phyloP scores from a whole-genome alignment of 2,888 invertebrate species.

The Drosophila mayaguana region DNA sequence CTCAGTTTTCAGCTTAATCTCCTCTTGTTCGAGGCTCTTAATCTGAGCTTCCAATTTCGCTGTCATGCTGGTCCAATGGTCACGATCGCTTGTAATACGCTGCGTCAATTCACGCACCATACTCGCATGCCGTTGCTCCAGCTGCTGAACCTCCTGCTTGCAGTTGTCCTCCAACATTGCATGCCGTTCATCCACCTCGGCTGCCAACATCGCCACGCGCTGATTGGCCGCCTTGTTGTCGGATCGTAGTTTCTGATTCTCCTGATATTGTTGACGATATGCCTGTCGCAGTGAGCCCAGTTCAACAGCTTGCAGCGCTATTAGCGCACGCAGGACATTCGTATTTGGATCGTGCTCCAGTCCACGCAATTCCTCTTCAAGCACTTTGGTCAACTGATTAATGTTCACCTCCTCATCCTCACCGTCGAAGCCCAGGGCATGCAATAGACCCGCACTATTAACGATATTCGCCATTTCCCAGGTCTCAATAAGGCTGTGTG shows the following conservation, averaged over 20 bases:
- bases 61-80: slow-evolving; percentile 88
- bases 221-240: slow-evolving; percentile 94
- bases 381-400: slow-evolving; percentile 88
- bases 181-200: slow-evolving; percentile 96
- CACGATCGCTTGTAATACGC: slow-evolving; percentile 91
- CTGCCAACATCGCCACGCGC: slow-evolving; percentile 92
- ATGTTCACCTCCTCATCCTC: slow-evolving; percentile 86
- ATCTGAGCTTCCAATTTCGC: slow-evolving; percentile 88
- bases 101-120: slow-evolving; percentile 89
- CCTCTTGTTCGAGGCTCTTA: slow-evolving; percentile 88
- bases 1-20: slow-evolving; percentile 88
- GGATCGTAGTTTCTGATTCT: slow-evolving; percentile 92
- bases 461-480: slow-evolving; percentile 90
- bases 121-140: slow-evolving; percentile 92
- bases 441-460: slow-evolving; percentile 88
- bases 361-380: slow-evolving; percentile 89
- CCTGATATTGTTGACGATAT: slow-evolving; percentile 89
- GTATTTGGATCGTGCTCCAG: slow-evolving; percentile 84
- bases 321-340: slow-evolving; percentile 86
- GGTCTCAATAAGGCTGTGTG: slow-evolving; percentile 88
- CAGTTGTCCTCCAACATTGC: slow-evolving; percentile 92
- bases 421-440: slow-evolving; percentile 88
- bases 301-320: slow-evolving; percentile 89
- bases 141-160: slow-evolving; percentile 87
- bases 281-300: slow-evolving; percentile 87